Percentiles rank a stretch among this genome's conserved stretches.
These are phyloP conservation scores for Strigamia transsilvanica DNA, from an alignment of 2,888 invertebrate species.

Conservation along the genomic window DNA sequence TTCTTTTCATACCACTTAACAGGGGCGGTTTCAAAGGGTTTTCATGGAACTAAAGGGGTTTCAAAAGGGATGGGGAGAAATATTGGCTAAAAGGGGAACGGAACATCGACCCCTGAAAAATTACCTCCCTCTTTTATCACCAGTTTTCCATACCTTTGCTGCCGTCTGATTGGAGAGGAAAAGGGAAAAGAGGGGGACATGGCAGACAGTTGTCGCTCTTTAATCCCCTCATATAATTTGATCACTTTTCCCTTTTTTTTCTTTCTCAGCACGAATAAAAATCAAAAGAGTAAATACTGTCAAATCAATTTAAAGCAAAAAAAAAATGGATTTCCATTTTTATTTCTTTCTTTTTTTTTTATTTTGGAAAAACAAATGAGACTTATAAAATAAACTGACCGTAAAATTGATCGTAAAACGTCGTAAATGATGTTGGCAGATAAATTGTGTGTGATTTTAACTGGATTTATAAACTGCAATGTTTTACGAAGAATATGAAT, in stretches of 20 bases:
- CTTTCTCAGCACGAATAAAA: not conserved
- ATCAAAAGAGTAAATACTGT: constrained; percentile 3
- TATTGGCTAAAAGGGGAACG: not conserved
- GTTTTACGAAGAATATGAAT: not conserved
- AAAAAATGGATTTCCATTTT: not conserved
- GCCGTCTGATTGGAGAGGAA: not conserved
- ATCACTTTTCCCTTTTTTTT: not conserved
- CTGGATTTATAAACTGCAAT: not conserved
- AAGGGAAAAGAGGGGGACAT: not conserved
- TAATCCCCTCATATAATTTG: constrained; percentile 20
- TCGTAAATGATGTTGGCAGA: not conserved
- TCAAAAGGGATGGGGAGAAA: not conserved
- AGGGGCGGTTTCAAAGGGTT: constrained; percentile 40
- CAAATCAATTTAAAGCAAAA: not conserved
- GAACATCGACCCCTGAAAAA: constrained; percentile 22
- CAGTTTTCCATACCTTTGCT: not conserved
- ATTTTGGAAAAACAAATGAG: not conserved
- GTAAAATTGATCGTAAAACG: too few species aligned
- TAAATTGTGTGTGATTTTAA: not conserved
- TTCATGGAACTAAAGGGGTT: not conserved
- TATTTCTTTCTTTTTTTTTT: not conserved
- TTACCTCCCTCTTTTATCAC: constrained; percentile 10
- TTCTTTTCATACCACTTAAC: not conserved
- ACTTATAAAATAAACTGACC: too few species aligned
- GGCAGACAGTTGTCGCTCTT: constrained; percentile 8